These are phyloP conservation scores for Cepaea nemoralis DNA, from an alignment of 1,140 invertebrate species.

Conservation along the genomic window DNA sequence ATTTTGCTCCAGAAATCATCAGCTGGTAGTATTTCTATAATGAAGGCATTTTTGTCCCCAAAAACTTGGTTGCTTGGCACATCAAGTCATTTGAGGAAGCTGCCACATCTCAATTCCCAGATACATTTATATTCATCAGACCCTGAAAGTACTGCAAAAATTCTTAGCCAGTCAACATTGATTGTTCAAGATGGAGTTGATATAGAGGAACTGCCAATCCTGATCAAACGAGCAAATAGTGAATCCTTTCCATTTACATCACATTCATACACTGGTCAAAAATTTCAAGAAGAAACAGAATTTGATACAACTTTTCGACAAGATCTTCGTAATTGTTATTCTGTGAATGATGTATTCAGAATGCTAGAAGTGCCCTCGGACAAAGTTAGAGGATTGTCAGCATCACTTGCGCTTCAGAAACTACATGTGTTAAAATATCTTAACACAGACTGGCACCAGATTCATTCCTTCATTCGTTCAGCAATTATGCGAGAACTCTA, in stretches of 20 bases:
- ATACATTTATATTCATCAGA: background rate
- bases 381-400: constrained; percentile 74
- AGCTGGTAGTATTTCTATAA: background rate
- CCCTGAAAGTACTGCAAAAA: background rate
- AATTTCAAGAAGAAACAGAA: constrained; percentile 52
- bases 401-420: constrained; percentile 73
- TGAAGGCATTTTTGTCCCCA: background rate
- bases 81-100: background rate
- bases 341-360: constrained; percentile 63
- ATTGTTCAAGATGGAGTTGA: constrained; percentile 79
- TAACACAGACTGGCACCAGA: constrained; percentile 66
- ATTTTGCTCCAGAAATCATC: background rate
- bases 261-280: constrained; percentile 33
- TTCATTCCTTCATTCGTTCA: constrained; percentile 57
- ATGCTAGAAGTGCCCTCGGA: constrained; percentile 72
- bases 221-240: constrained; percentile 75
- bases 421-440: constrained; percentile 75
- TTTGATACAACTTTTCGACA: constrained; percentile 69
- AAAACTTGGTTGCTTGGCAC: background rate
- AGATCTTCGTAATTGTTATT: constrained; percentile 65
- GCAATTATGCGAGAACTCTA: constrained; percentile 63
- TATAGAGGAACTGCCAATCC: constrained; percentile 80
- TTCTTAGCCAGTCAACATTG: constrained; percentile 72
- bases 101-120: background rate
- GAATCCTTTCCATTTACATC: constrained; percentile 41